Evolutionary conservation across 2,797 vertebrate genomes (phyloP).

Genomic region (Xenopus petersii): DNA sequence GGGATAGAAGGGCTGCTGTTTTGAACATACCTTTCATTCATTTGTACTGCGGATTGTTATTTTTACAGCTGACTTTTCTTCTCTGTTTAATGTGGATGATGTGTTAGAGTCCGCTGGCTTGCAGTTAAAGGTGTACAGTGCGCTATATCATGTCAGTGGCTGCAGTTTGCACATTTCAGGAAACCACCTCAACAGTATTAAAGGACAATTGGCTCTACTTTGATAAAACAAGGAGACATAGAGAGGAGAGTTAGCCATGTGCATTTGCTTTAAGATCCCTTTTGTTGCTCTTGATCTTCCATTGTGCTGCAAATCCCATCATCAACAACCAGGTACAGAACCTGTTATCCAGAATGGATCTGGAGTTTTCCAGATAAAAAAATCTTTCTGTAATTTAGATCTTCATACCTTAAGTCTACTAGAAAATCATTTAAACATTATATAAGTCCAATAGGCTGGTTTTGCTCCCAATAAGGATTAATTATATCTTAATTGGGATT

Average conservation of each 20-base stretch:
- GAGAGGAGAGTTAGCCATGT: not conserved
- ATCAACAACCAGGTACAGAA: no score
- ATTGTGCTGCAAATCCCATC: no score
- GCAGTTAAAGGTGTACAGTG: not conserved
- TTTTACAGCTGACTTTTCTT: constrained; percentile 27
- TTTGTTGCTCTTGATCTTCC: no score
- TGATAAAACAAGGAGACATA: not conserved
- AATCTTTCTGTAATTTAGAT: no score
- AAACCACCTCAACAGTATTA: constrained; percentile 32
- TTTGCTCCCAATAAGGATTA: no score
- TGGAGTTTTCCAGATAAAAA: no score
- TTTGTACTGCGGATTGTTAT: constrained; percentile 13
- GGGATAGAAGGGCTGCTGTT: constrained; percentile 7
- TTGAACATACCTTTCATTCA: not conserved
- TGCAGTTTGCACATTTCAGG: constrained; percentile 16
- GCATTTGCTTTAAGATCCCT: not conserved
- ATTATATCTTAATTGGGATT: no score
- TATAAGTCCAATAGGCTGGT: no score
- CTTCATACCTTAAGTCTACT: no score
- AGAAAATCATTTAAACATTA: no score
- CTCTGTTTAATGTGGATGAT: constrained; percentile 1
- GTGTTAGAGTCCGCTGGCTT: not conserved
- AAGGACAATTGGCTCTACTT: not conserved
- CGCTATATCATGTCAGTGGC: not conserved
- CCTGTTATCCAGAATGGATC: no score